A percentile compares a stretch with the other conserved stretches of the same genome.
These are phyloP conservation scores for Matsumurasca onukii DNA, from an alignment of 1,140 invertebrate species.

Conservation along the genomic window DNA sequence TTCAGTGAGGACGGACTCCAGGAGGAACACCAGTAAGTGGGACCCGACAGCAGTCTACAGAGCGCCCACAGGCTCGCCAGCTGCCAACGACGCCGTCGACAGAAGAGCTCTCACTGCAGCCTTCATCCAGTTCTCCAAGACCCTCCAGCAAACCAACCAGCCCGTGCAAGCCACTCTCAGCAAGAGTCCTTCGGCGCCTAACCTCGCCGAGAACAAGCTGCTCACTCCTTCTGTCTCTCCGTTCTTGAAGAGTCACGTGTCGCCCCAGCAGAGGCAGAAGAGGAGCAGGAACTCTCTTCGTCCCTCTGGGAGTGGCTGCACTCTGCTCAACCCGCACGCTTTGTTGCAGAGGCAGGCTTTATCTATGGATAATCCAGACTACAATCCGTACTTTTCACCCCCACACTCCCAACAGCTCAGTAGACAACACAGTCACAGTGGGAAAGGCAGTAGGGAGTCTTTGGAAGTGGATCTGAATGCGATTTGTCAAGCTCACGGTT, in stretches of 20 bases:
- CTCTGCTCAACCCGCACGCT: conserved; percentile 56
- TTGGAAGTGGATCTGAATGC: conserved; percentile 38
- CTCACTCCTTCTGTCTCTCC: conserved; percentile 6
- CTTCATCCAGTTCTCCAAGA: conserved; percentile 68
- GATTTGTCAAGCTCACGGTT: conserved; percentile 50
- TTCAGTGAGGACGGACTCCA: conserved; percentile 33
- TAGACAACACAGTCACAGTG: conserved; percentile 35
- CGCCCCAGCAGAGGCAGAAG: conserved; percentile 45
- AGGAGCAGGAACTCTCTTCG: conserved; percentile 36
- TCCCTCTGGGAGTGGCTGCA: conserved; percentile 47
- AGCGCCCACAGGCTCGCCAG: conserved; percentile 18
- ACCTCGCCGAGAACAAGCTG: conserved; percentile 46
- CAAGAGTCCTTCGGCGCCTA: conserved; percentile 59
- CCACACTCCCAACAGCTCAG: conserved; percentile 38
- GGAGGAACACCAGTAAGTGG: conserved; percentile 29
- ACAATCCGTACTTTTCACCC: conserved; percentile 42
- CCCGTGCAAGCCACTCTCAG: conserved; percentile 41
- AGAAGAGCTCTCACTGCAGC: conserved; percentile 65
- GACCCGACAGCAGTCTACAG: conserved; percentile 14
- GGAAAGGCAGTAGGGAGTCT: conserved; percentile 40
- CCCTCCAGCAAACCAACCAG: conserved; percentile 48
- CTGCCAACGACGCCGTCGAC: conserved; percentile 41
- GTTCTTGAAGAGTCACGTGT: conserved; percentile 47
- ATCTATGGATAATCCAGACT: conserved; percentile 59
- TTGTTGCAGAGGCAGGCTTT: conserved; percentile 57